A percentile compares a stretch with the other conserved stretches of the same genome.
Evolutionary conservation across 2,888 invertebrate genomes (phyloP).

Genomic region (Drosophila greeni): DNA sequence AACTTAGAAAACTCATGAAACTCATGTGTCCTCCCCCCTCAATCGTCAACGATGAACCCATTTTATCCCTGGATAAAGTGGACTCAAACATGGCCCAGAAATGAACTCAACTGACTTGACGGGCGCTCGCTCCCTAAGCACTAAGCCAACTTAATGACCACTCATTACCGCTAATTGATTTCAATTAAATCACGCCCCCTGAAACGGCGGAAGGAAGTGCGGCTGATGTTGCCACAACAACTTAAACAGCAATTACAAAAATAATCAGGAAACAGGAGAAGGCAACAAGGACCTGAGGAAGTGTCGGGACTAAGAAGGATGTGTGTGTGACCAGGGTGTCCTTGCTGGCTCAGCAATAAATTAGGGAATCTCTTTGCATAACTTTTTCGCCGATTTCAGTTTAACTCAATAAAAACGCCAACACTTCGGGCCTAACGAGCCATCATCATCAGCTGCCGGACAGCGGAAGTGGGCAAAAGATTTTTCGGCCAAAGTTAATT

Average conservation of each 20-base stretch:
- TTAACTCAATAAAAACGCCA: conserved; percentile 71
- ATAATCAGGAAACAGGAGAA: conserved; percentile 57
- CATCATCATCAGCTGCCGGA: conserved; percentile 11
- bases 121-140: background rate
- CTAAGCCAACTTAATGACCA: conserved; percentile 76
- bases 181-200: conserved; percentile 78
- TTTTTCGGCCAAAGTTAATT: conserved; percentile 77
- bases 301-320: conserved; percentile 47
- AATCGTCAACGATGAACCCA: conserved; percentile 2
- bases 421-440: conserved; percentile 23
- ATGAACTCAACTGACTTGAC: conserved; percentile 33
- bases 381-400: conserved; percentile 55
- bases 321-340: conserved; percentile 12
- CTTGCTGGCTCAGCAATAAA: conserved; percentile 49
- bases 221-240: conserved; percentile 68
- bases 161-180: conserved; percentile 79
- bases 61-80: conserved; percentile 5
- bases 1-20: too few species aligned
- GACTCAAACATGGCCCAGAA: conserved; percentile 10
- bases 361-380: conserved; percentile 66
- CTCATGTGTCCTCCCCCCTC: background rate
- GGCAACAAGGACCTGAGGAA: conserved; percentile 49
- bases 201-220: conserved; percentile 41
- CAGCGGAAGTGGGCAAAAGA: conserved; percentile 67
- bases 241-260: conserved; percentile 70